phyloP scores from a whole-genome alignment of 2,113 vertebrate species.

The Arothron firmamentum region DNA sequence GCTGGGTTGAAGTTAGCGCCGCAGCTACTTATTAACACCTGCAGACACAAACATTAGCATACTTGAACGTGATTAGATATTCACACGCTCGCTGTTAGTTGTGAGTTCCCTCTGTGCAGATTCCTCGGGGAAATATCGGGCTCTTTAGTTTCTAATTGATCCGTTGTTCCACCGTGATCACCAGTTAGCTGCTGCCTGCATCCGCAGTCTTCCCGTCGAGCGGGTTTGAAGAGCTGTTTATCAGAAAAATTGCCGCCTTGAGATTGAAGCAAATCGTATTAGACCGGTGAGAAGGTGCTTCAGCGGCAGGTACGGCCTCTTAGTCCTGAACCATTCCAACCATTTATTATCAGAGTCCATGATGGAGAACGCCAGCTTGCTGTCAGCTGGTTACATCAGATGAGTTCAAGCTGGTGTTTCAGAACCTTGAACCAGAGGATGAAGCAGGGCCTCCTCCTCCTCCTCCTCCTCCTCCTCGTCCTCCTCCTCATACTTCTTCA shows the following conservation, averaged over 20 bases:
- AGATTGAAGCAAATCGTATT: not conserved
- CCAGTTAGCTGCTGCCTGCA: not conserved
- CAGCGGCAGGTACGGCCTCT: too few relatives aligned
- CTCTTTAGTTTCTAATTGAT: not conserved
- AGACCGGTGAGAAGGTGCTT: not conserved
- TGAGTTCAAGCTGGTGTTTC: too few relatives aligned
- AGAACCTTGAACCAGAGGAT: too few relatives aligned
- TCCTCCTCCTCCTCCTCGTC: too few relatives aligned
- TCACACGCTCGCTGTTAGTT: not conserved
- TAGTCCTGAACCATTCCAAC: too few relatives aligned
- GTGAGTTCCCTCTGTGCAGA: not conserved
- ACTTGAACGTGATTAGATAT: not conserved
- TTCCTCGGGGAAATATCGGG: not conserved
- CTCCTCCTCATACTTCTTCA: too few relatives aligned
- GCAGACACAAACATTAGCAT: not conserved
- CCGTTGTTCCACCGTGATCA: not conserved
- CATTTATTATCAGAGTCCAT: too few relatives aligned
- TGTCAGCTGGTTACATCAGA: too few relatives aligned
- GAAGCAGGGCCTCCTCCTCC: too few relatives aligned
- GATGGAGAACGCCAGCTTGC: too few relatives aligned
- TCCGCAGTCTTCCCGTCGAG: not conserved
- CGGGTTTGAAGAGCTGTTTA: not conserved
- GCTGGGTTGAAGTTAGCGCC: not conserved
- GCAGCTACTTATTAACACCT: not conserved
- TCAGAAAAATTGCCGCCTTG: not conserved